Conservation (phyloP, 2,888 invertebrate species). For the Cybosia mesomella region DNA sequence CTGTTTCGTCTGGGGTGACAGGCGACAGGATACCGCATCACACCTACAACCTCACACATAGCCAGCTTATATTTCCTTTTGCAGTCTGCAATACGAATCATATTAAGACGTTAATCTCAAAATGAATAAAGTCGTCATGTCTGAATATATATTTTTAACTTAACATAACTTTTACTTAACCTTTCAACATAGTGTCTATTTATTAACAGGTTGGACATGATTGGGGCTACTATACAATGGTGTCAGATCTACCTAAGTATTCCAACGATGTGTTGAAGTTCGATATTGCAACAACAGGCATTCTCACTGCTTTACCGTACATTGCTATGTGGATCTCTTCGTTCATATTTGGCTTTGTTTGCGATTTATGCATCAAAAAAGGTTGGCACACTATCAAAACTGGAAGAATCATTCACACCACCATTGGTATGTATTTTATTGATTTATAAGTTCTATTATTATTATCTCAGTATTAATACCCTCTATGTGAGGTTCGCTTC, state of each 20-base stretch:
- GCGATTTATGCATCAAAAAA: slow-evolving; percentile 89
- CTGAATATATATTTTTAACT: no score
- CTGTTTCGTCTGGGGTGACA: no score
- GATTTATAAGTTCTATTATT: not conserved
- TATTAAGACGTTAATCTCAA: no score
- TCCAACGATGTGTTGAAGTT: slow-evolving; percentile 89
- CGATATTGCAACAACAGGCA: slow-evolving; percentile 88
- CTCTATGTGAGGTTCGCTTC: not conserved
- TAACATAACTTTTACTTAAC: no score
- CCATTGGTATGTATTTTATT: slow-evolving; percentile 84
- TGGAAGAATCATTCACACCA: slow-evolving; percentile 89
- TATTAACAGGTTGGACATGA: slow-evolving; percentile 80
- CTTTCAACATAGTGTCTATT: no score
- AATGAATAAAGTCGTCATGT: no score
- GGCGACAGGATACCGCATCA: no score
- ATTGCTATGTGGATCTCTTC: slow-evolving; percentile 89
- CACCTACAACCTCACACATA: no score
- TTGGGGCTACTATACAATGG: slow-evolving; percentile 91
- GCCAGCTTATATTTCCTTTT: no score
- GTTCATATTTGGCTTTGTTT: slow-evolving; percentile 88
- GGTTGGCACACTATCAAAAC: slow-evolving; percentile 87
- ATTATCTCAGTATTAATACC: not conserved
- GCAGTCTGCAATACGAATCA: no score
- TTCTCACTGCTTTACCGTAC: slow-evolving; percentile 89
- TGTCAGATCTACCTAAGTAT: slow-evolving; percentile 90